Evolutionary conservation across 2,888 invertebrate genomes (phyloP), one percentile per base, ranked within the genome.

Genomic region (Thereva unica): DNA sequence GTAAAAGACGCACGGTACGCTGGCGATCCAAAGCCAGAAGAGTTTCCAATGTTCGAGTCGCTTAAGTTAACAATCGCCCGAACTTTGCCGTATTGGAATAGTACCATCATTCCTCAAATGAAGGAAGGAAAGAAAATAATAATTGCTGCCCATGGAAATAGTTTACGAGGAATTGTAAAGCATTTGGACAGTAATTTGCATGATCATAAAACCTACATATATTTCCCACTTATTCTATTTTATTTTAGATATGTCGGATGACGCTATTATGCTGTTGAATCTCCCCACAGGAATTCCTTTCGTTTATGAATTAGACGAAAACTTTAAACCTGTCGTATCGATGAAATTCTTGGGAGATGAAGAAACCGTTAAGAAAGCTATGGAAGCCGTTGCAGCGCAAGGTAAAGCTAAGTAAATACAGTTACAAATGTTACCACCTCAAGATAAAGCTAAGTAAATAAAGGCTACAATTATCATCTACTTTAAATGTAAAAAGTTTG

Each of bases 91-190:
- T 96, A 91, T 78, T 96, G 95, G 90, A 92, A 95, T 81, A 84
- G 93, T 76, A 85, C 87, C 47, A 89, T 97, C 83, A 75, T 78
- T 81, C 80, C 84, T 68, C 85, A 93, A 83, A 85, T 94, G 71
- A 91, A 90, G 76, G 90, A 85, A 73, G 93, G 92, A 71, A 93
- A 93, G 78, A 86, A 82, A 57, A 89, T 94, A 69, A 86, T 94
- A 57, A 91, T 94, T 75, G 93, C 91, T 37, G 93, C 93, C 44
- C 94, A 94, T 76, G 93, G 93, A 66, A 94, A 93, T 82, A 93
- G 92, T 78, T 85, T 94, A 66, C 84, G 93, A 75, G 93, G 93
- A 72, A 91, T 94, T 75, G 92, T 94, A 2, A 94, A 93, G 80
- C 91, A 93, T 84, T 86, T 94, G 78, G 93, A 93, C 78, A 84